phyloP scores from a whole-genome alignment of 2,797 vertebrate species.

The Falco novaeseelandiae region DNA sequence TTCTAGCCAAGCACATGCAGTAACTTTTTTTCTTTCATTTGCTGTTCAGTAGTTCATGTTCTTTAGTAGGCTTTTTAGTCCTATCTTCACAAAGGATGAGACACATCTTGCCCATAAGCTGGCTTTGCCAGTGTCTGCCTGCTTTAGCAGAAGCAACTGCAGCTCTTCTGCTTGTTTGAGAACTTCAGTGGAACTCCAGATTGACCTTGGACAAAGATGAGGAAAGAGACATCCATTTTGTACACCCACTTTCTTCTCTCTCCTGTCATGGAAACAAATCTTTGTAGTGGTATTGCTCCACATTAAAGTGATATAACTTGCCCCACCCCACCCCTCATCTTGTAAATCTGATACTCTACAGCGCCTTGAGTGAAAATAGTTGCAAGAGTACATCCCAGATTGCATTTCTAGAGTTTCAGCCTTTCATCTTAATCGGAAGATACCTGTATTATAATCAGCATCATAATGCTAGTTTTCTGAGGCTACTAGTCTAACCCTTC shows the following conservation, averaged over 20 bases:
- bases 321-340: neutral
- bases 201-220: neutral
- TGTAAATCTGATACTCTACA: neutral
- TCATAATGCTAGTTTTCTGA: neutral
- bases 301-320: neutral
- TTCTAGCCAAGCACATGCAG: neutral
- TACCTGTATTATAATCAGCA: neutral
- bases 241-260: neutral
- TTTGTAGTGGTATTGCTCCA: neutral
- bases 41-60: neutral
- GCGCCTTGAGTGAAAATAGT: neutral
- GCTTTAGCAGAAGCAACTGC: neutral
- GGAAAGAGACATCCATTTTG: neutral
- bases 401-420: neutral
- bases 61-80: neutral
- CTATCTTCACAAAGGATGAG: neutral
- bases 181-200: neutral
- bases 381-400: neutral
- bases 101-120: neutral
- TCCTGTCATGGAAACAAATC: neutral
- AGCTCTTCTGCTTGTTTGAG: neutral
- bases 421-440: neutral
- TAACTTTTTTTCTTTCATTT: neutral
- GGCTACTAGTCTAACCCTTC: neutral
- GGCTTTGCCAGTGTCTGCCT: neutral